Conservation (phyloP, 2,797 vertebrate species). For the Hozukius guyotensis region DNA sequence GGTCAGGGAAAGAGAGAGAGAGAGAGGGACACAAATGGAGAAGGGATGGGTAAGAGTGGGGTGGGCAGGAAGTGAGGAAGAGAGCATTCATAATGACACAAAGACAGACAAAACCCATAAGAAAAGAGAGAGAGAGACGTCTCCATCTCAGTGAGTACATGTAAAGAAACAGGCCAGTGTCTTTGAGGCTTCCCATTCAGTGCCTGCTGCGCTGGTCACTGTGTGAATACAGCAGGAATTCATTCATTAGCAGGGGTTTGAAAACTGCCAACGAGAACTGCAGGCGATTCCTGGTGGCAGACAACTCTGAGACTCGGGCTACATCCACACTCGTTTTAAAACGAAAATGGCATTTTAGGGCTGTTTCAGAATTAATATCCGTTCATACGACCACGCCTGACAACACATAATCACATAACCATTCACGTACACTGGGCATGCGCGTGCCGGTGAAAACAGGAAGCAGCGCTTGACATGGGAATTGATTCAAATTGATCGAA, state of each 20-base stretch:
- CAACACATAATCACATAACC: no score
- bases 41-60: constrained; percentile 12
- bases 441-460: no score
- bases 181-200: constrained; percentile 54
- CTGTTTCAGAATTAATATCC: no score
- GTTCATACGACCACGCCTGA: no score
- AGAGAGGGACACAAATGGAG: constrained; percentile 8
- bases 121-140: constrained; percentile 44
- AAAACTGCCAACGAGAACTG: constrained; percentile 43
- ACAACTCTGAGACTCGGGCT: not conserved
- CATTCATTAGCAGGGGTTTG: constrained; percentile 32
- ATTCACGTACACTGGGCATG: no score
- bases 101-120: constrained; percentile 38
- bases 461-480: no score
- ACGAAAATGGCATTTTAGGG: no score
- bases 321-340: no score
- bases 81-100: constrained; percentile 54
- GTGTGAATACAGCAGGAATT: constrained; percentile 54
- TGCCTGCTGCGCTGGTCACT: constrained; percentile 39
- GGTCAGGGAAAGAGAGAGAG: not conserved
- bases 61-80: constrained; percentile 48
- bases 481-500: no score
- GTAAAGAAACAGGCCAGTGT: constrained; percentile 46
- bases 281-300: constrained; percentile 50
- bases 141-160: constrained; percentile 50